A percentile compares a stretch with the other conserved stretches of the same genome.
Conservation (phyloP, 1,140 invertebrate genomes). For the Euglossa dilemma region DNA sequence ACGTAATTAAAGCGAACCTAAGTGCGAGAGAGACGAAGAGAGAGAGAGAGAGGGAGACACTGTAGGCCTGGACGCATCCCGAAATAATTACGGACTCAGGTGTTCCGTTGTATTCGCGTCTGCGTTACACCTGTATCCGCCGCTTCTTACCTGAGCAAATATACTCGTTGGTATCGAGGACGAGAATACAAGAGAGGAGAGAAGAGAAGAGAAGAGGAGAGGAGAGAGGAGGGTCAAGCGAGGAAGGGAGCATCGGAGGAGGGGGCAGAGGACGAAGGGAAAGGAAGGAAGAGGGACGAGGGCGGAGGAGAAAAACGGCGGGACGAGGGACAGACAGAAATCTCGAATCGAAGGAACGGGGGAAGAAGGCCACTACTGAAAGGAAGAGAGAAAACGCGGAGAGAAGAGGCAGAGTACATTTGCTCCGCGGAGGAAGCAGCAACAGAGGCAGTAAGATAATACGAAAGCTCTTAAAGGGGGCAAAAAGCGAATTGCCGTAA, state of each 20-base stretch:
- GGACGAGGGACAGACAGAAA: background rate
- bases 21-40: background rate
- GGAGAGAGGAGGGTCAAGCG: background rate
- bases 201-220: background rate
- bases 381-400: background rate
- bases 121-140: conserved; percentile 66
- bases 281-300: background rate
- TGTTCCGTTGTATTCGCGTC: conserved; percentile 62
- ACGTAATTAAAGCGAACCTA: conserved; percentile 56
- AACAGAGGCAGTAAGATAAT: conserved; percentile 74
- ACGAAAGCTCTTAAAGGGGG: conserved; percentile 72
- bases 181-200: conserved; percentile 2
- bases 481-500: conserved; percentile 77
- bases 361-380: background rate
- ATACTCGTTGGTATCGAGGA: conserved; percentile 70
- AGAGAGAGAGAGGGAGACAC: too few relatives aligned
- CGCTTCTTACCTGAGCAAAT: conserved; percentile 72
- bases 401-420: conserved; percentile 38
- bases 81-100: conserved; percentile 68
- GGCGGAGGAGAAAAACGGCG: background rate
- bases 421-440: conserved; percentile 63
- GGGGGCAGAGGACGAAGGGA: background rate
- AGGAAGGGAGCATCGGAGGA: background rate
- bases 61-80: background rate
- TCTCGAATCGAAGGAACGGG: conserved; percentile 6